Conservation (phyloP, 2,888 invertebrate species). For the Hecatera dysodea region DNA sequence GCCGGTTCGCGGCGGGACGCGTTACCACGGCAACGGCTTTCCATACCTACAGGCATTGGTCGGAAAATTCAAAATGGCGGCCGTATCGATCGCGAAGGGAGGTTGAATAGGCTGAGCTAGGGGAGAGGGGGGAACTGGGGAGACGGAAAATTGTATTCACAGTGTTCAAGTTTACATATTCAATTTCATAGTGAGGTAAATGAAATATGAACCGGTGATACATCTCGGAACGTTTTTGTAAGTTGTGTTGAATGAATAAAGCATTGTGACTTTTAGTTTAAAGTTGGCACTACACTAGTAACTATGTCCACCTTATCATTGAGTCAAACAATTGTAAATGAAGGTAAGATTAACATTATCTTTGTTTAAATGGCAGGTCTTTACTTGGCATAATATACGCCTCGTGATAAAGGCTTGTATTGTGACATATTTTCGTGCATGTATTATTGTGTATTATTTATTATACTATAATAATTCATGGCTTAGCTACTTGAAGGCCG, state of each 20-base stretch:
- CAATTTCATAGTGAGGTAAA: slow-evolving; percentile 56
- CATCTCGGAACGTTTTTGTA: slow-evolving; percentile 11
- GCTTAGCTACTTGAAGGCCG: not conserved
- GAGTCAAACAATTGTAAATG: slow-evolving; percentile 14
- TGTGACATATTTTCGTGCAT: not conserved
- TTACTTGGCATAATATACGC: slow-evolving; percentile 5
- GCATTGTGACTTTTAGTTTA: not conserved
- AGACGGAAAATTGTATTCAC: slow-evolving; percentile 77
- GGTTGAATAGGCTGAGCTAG: slow-evolving; percentile 67
- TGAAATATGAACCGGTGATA: slow-evolving; percentile 41
- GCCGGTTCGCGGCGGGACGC: slow-evolving; percentile 70
- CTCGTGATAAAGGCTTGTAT: not conserved
- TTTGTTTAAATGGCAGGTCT: slow-evolving; percentile 15
- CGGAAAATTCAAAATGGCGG: slow-evolving; percentile 91
- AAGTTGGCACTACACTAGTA: not conserved
- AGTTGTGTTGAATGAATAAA: slow-evolving; percentile 1
- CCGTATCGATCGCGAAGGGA: slow-evolving; percentile 84
- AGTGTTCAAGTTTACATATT: slow-evolving; percentile 64
- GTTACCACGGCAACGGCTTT: slow-evolving; percentile 86
- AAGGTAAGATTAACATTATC: slow-evolving; percentile 27
- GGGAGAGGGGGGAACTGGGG: slow-evolving; percentile 70
- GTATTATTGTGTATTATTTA: too few relatives aligned
- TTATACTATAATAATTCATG: too few relatives aligned
- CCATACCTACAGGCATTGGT: slow-evolving; percentile 89
- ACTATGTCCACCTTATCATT: not conserved